These are phyloP conservation scores for Silvanus unidentatus DNA, from an alignment of 2,888 invertebrate species.

Conservation along the genomic window DNA sequence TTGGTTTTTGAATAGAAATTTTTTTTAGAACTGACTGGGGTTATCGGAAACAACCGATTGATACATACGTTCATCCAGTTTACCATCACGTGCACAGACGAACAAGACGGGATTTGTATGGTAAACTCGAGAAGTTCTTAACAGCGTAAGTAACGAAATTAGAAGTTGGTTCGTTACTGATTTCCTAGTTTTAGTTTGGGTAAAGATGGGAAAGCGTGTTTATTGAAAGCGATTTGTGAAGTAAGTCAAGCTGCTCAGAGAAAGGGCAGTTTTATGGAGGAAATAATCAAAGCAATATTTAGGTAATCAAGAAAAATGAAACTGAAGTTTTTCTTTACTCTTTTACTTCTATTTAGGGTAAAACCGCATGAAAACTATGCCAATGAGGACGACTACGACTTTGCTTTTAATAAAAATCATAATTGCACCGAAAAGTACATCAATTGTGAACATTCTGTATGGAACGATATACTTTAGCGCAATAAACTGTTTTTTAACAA, in stretches of 20 bases:
- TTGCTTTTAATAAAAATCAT: conserved; percentile 41
- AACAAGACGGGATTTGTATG: conserved; percentile 57
- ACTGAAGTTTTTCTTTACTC: neutral
- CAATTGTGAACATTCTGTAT: conserved; percentile 39
- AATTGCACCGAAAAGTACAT: conserved; percentile 48
- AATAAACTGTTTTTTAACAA: conserved; percentile 7
- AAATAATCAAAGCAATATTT: conserved; percentile 60
- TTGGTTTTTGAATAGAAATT: no score
- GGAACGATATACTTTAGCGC: conserved; percentile 23
- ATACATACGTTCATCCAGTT: conserved; percentile 25
- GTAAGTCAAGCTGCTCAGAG: conserved; percentile 49
- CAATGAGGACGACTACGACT: conserved; percentile 45
- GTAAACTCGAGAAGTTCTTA: conserved; percentile 57
- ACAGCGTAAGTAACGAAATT: conserved; percentile 52
- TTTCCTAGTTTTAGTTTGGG: conserved; percentile 31
- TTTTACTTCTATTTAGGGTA: conserved; percentile 43
- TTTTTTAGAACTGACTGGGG: no score
- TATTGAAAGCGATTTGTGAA: conserved; percentile 61
- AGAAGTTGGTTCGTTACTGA: neutral
- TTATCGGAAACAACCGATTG: conserved; percentile 12
- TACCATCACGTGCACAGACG: conserved; percentile 51
- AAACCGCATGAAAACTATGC: conserved; percentile 42
- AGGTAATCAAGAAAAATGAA: conserved; percentile 48
- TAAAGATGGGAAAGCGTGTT: conserved; percentile 54
- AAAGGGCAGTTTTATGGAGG: conserved; percentile 58